These are phyloP conservation scores for Gryllus longicercus DNA, from an alignment of 2,888 invertebrate species.

Conservation along the genomic window DNA sequence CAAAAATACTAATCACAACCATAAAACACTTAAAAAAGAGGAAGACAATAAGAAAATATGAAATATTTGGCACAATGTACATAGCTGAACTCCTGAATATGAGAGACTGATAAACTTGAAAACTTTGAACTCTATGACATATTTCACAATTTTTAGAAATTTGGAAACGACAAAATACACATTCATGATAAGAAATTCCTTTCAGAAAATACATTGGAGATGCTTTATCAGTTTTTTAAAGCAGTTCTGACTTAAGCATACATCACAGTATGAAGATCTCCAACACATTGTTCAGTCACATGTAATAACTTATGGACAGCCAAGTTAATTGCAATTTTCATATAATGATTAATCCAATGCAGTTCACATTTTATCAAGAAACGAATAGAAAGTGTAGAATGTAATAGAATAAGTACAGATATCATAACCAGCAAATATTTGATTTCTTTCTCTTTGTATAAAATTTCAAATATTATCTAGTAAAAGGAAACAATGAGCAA, in stretches of 20 bases:
- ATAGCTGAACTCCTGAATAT: background rate
- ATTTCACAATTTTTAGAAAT: too few species aligned
- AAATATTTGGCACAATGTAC: background rate
- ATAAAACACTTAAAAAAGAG: background rate
- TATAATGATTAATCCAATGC: too few species aligned
- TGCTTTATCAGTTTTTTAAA: background rate
- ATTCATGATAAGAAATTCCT: background rate
- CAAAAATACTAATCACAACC: background rate
- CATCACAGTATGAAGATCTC: constrained; percentile 2
- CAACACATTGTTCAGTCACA: background rate
- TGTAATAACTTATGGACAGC: background rate
- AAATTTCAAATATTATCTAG: too few species aligned
- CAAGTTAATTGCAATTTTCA: too few species aligned
- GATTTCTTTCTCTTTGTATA: background rate
- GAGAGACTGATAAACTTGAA: too few species aligned
- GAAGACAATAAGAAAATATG: background rate
- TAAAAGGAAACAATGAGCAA: too few species aligned
- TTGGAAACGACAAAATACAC: background rate
- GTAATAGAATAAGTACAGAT: background rate
- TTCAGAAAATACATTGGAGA: background rate
- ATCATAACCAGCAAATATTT: constrained; percentile 8
- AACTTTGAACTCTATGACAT: too few species aligned
- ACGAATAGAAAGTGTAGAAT: background rate
- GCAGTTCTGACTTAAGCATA: background rate
- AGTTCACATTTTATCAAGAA: too few species aligned